phyloP scores from a whole-genome alignment of 2,888 invertebrate genomes.

The Ctena decussata region DNA sequence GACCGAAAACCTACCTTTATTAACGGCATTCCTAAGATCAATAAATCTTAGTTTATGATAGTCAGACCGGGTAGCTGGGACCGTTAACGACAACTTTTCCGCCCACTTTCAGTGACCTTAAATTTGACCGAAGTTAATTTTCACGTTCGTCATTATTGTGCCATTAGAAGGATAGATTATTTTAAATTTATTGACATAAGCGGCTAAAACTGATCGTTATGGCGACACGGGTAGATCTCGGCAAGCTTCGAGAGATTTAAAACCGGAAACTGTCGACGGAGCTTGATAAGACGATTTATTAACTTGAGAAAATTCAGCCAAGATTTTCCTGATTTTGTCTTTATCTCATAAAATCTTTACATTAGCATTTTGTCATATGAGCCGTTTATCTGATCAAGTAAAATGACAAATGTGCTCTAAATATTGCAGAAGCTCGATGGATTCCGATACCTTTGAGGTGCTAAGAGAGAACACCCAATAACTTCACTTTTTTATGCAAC shows the following conservation, averaged over 20 bases:
- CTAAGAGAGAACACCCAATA: no score
- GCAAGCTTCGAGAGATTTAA: slow-evolving; percentile 36
- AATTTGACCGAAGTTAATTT: slow-evolving; percentile 57
- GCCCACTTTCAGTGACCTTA: slow-evolving; percentile 43
- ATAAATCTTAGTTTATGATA: neutral
- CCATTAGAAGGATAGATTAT: slow-evolving; percentile 50
- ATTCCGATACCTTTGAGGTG: no score
- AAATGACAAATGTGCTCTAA: neutral
- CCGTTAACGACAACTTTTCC: slow-evolving; percentile 52
- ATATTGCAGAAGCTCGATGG: neutral
- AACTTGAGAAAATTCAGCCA: slow-evolving; percentile 7
- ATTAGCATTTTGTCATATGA: neutral
- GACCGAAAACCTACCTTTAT: neutral
- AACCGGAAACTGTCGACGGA: slow-evolving; percentile 63
- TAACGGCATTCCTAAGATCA: neutral
- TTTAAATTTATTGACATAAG: slow-evolving; percentile 48
- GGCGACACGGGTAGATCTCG: slow-evolving; percentile 45
- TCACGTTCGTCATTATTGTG: slow-evolving; percentile 27
- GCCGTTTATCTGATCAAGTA: neutral
- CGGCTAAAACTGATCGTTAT: slow-evolving; percentile 44
- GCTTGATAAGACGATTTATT: slow-evolving; percentile 60
- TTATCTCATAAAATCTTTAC: neutral
- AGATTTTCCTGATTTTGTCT: neutral
- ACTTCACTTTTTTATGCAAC: no score
- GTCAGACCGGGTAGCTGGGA: neutral